These are phyloP conservation scores for Tyria jacobaeae DNA, from an alignment of 2,888 invertebrate genomes.

Conservation along the genomic window DNA sequence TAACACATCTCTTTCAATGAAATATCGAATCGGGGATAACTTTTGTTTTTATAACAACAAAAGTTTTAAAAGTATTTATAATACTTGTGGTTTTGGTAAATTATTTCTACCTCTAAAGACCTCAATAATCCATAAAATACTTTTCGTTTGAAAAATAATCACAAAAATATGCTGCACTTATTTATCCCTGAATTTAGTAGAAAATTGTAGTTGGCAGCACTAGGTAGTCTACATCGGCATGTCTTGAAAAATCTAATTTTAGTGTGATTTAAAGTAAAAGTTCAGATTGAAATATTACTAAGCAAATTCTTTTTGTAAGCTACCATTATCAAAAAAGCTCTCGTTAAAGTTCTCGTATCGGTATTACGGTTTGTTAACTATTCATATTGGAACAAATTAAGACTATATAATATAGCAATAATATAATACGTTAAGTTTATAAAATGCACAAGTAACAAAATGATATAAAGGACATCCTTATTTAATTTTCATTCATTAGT, in stretches of 20 bases:
- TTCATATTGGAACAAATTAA: conserved; percentile 45
- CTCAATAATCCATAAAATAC: too few species aligned
- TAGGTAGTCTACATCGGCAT: neutral
- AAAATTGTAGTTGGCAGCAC: neutral
- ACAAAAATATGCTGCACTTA: too few species aligned
- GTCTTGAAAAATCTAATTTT: neutral
- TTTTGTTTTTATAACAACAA: too few species aligned
- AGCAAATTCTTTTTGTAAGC: neutral
- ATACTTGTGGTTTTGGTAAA: too few species aligned
- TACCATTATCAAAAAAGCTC: neutral
- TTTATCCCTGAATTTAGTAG: too few species aligned
- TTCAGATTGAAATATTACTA: neutral
- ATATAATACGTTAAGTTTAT: conserved; percentile 31
- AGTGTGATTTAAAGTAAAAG: neutral
- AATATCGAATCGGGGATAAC: too few species aligned
- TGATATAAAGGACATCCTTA: neutral
- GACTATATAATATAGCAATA: conserved; percentile 50
- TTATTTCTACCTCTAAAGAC: too few species aligned
- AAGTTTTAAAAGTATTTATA: too few species aligned
- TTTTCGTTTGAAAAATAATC: too few species aligned
- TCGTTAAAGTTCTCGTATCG: neutral
- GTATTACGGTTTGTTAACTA: conserved; percentile 8
- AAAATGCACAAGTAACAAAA: conserved; percentile 30
- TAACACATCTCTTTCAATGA: neutral
- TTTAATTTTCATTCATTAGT: too few species aligned